Conservation (phyloP, 2,113 vertebrate species). For the Alces alces region DNA sequence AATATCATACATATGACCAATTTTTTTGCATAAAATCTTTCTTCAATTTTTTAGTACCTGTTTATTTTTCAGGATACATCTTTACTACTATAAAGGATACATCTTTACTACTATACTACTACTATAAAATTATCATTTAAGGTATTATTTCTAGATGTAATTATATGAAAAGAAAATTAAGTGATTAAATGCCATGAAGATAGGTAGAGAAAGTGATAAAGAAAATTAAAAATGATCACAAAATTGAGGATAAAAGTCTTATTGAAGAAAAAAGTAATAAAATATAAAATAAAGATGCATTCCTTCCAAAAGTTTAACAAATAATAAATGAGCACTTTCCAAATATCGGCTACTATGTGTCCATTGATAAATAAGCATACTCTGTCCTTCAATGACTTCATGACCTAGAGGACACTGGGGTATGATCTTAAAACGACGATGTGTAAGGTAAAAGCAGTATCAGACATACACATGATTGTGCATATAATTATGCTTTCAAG, state of each 20-base stretch:
- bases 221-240: not conserved
- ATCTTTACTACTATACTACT: not conserved
- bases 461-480: not conserved
- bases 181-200: not conserved
- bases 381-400: not conserved
- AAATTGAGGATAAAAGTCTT: not conserved
- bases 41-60: not conserved
- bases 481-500: not conserved
- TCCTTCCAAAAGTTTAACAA: not conserved
- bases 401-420: accelerated
- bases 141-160: not conserved
- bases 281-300: not conserved
- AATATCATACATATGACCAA: not conserved
- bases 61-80: not conserved
- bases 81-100: not conserved
- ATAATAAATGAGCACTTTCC: not conserved
- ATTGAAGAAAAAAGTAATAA: not conserved
- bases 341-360: accelerated
- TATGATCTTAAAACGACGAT: not conserved
- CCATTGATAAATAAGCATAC: not conserved
- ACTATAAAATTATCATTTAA: not conserved
- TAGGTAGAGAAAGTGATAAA: not conserved
- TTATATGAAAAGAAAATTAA: not conserved
- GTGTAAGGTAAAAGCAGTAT: not conserved
- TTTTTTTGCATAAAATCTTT: not conserved